Evolutionary conservation across 64 coral and sea anemone species (phyloP).

Genomic region (Montipora foliosa): DNA sequence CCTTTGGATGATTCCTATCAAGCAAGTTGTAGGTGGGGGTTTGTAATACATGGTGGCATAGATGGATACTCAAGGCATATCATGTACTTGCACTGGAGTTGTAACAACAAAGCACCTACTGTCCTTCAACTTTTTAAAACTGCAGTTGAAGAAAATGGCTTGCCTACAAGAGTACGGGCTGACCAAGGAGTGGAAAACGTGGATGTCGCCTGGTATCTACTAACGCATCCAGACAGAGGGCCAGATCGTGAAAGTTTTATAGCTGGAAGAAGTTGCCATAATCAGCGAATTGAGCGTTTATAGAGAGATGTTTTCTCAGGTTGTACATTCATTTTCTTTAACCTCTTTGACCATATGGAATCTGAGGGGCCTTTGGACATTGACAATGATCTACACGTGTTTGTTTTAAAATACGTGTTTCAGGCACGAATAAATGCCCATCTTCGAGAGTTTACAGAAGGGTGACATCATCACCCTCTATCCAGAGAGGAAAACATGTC

Average conservation of each 20-base stretch:
- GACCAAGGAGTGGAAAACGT: background rate
- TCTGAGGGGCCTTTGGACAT: background rate
- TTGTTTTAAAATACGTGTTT: background rate
- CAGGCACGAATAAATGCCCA: no score
- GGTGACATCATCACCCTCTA: background rate
- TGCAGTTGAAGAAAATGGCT: constrained; percentile 6
- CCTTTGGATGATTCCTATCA: no score
- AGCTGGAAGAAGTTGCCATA: background rate
- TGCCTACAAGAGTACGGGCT: background rate
- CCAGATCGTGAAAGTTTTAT: background rate
- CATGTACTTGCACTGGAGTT: background rate
- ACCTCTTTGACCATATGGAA: background rate
- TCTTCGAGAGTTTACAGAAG: no score
- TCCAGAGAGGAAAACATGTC: constrained; percentile 23
- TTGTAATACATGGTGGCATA: background rate
- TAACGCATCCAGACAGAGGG: background rate
- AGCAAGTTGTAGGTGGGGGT: no score
- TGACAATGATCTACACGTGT: background rate
- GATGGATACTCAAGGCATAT: background rate
- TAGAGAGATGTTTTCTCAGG: background rate
- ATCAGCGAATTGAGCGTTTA: constrained; percentile 2
- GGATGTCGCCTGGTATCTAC: background rate
- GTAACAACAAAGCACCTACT: constrained; percentile 23
- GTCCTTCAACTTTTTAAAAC: background rate
- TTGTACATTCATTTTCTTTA: background rate